Base-by-base conservation (phyloP, 2,113 vertebrate species). In the Sapajus apella region DNA sequence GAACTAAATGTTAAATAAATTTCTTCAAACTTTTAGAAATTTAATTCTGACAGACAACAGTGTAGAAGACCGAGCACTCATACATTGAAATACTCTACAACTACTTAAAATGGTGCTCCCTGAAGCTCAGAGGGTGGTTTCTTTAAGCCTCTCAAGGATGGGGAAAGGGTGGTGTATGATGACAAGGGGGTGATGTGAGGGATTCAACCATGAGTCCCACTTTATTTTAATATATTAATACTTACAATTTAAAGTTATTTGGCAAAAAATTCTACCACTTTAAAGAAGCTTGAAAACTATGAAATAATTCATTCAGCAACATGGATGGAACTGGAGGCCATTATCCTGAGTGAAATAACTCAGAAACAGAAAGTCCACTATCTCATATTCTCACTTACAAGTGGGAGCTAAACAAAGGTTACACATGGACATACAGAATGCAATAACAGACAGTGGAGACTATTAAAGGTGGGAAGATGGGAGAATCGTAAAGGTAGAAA, bases 1-100 rank as follows among this genome's bases (percentile, higher is more conserved):
- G 56, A 92, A 77, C n/a, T 87, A 90, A 93, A 97, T 72, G 70
- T 90, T 18, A 92, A 79, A 85, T 23, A 84, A 58, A 91, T 80
- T 79, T 93, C 81, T 90, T 64, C 55, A 94, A 91, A 50, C 20
- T 43, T 82, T 47, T 66, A 66, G 55, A 87, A 91, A 84, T 93
- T 50, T 80, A 93, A 87, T 93, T 92, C 40, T 73, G 82, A 92
- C 37, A 79, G 82, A 92, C 37, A 79, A 52, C 17, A 6, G 17
- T 56, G 5, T 61, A 79, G 5, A 84, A 87, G 45, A 89, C 3
- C 58, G 1, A 93, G 17, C 27, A 87, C 25, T 94, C 86, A 77
- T 21, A 30, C 30, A 64, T 2, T 64, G 0, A 61, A 80, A 81
- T 72, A 72, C 2, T 87, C n/a, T 80, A 32, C 11, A 95, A 18